Evolutionary conservation across 2,888 invertebrate genomes (phyloP), one percentile per base, ranked within the genome.

Genomic region (Anarsia innoxiella): DNA sequence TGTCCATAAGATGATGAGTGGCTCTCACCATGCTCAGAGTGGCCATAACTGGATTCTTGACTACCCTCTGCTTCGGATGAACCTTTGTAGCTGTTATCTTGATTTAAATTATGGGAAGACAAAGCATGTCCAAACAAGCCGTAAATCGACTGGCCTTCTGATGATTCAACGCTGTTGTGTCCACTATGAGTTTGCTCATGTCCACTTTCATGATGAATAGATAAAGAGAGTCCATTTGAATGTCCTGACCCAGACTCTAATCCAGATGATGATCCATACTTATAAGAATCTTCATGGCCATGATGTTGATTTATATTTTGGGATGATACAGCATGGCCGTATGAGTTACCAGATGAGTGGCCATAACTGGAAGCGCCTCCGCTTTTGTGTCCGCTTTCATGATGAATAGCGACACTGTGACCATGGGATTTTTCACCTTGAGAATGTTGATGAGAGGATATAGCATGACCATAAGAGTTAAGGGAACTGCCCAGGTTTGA

Each of bases 381-480:
- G 3, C 46, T 4, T 47, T 48, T n/a, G 46, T 44, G 12, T 49
- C 49, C n/a, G 51, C 49, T 19, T 47, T 32, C 32, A 13, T 32
- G 32, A 9, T 32, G 23, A 32, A 32, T 32, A 4, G 25, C 12
- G 8, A 32, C 10, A 12, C 23, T 23, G 23, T 32, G 32, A 12
- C 23, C 47, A 11, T 45, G 43, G 3, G 46, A 44, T 42, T 53
- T 53, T 12, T 46, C 45, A 5, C 23, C 12, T 9, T 23, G 13
- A 9, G 51, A 45, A 40, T 53, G 53, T 12, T 55, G 49, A 8
- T 40, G 41, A 13, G 32, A 23, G 8, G 14, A 12, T 12, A 12
- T n/a, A 13, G 32, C 0, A n/a, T 32, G n/a, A 23, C 13, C 25
- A 12, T 2, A 1, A 3, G 31, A 31, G 12, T 9, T n/a, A 8